phyloP scores from a whole-genome alignment of 2,888 invertebrate species.

The Eumerus sabulonum region DNA sequence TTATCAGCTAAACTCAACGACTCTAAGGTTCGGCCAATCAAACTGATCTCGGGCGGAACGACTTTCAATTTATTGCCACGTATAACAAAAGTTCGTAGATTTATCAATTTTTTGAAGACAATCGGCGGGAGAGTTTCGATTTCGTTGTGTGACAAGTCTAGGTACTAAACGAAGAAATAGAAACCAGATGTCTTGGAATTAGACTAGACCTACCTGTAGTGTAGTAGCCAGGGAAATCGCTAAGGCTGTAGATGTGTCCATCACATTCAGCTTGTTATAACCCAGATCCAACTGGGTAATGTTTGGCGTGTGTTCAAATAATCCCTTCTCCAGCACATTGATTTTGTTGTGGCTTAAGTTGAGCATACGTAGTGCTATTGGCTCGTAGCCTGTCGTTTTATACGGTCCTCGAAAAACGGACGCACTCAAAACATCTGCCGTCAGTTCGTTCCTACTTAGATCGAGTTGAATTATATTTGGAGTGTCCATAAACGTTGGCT shows the following conservation, averaged over 20 bases:
- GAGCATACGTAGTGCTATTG: slow-evolving; percentile 82
- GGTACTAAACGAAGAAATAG: slow-evolving; percentile 76
- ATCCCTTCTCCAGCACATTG: slow-evolving; percentile 81
- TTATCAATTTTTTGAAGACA: slow-evolving; percentile 80
- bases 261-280: slow-evolving; percentile 82
- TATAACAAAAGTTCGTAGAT: slow-evolving; percentile 81
- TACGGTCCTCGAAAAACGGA: slow-evolving; percentile 85
- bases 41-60: slow-evolving; percentile 81
- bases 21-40: slow-evolving; percentile 81
- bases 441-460: slow-evolving; percentile 76
- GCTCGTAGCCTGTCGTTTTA: slow-evolving; percentile 80
- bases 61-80: slow-evolving; percentile 82
- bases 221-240: slow-evolving; percentile 81
- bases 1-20: slow-evolving; percentile 83
- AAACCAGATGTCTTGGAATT: too few species aligned
- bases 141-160: slow-evolving; percentile 82
- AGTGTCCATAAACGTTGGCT: slow-evolving; percentile 76
- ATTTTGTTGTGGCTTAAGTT: slow-evolving; percentile 84
- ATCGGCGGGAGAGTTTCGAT: slow-evolving; percentile 81
- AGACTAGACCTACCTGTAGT: slow-evolving; percentile 79
- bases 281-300: slow-evolving; percentile 82
- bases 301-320: slow-evolving; percentile 84
- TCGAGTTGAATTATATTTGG: slow-evolving; percentile 76
- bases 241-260: slow-evolving; percentile 82
- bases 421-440: slow-evolving; percentile 81